Evolutionary conservation across 2,888 invertebrate genomes (phyloP), one percentile per base, ranked within the genome.

Genomic region (Protonemura montana): DNA sequence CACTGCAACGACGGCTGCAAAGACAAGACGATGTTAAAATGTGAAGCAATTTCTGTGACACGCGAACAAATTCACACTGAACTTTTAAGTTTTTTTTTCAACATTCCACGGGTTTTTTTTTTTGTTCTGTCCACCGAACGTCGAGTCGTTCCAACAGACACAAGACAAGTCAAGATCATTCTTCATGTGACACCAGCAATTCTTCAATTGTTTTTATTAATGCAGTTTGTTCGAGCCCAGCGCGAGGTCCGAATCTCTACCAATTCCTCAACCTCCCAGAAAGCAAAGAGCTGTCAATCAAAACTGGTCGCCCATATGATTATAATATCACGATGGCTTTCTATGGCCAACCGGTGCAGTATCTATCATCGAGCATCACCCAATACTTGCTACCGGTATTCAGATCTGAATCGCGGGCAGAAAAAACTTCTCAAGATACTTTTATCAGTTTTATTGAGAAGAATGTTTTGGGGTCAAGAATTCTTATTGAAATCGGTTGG

Each of bases 191-290:
- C 84, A 59, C 59, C 26, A 84, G 76, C 84, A 84, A 84, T 84
- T 76, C 84, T 84, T 84, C 84, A 84, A 81, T 27, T 28, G 42
- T 84, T 83, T 76, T 84, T 84, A 84, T 84, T 84, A 84, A 84
- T 84, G 25, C 84, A 21, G 29, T 84, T 59, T 28, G 76, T 76
- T 28, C 0, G 27, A 76, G 0, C 59, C 59, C 27, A 42, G 29
- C 84, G 7, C 84, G n/a, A 21, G 78, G 78, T 29, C 81, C 59
- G 28, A 13, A 27, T 27, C 76, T 25, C 26, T 59, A 25, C 16
- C 42, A n/a, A 82, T 82, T 29, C 30, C 82, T 82, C 82, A 83
- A 83, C 84, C 84, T 42, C 83, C 76, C 76, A 1, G 81, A 13
- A 76, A 83, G 21, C 41, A 41, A 21, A 83, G n/a, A 83, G 25